phyloP scores from a whole-genome alignment of 2,888 invertebrate species.

The Papilio gigon region DNA sequence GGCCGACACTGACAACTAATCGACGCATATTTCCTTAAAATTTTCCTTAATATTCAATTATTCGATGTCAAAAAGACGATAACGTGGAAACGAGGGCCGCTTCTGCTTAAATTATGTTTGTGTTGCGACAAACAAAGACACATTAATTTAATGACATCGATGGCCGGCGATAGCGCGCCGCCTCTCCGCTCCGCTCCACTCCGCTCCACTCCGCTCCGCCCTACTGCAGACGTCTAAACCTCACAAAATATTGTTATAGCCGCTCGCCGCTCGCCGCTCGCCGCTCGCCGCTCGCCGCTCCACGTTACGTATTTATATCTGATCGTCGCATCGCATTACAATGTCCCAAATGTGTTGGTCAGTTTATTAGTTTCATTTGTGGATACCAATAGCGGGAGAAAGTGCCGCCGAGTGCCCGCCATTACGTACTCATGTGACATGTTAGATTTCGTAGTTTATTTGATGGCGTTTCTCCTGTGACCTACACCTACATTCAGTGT shows the following conservation, averaged over 20 bases:
- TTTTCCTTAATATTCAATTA: constrained; percentile 39
- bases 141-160: constrained; percentile 26
- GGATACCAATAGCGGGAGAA: too few species aligned
- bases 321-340: background rate
- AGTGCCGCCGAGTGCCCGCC: background rate
- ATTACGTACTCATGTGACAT: too few species aligned
- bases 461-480: too few species aligned
- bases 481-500: too few species aligned
- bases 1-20: constrained; percentile 1
- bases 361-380: background rate
- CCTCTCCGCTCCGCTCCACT: background rate
- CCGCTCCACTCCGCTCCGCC: too few species aligned
- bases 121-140: constrained; percentile 27
- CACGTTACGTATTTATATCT: background rate
- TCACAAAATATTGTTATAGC: constrained; percentile 15
- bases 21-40: constrained; percentile 27
- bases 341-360: constrained; percentile 3
- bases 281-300: background rate
- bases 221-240: constrained; percentile 3
- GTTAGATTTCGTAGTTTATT: too few species aligned
- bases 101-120: constrained; percentile 24
- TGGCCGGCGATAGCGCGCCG: background rate
- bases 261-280: background rate
- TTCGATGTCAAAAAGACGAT: constrained; percentile 35
- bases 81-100: constrained; percentile 26